Conservation (phyloP, 2,888 invertebrate species). For the Drosophila merina region DNA sequence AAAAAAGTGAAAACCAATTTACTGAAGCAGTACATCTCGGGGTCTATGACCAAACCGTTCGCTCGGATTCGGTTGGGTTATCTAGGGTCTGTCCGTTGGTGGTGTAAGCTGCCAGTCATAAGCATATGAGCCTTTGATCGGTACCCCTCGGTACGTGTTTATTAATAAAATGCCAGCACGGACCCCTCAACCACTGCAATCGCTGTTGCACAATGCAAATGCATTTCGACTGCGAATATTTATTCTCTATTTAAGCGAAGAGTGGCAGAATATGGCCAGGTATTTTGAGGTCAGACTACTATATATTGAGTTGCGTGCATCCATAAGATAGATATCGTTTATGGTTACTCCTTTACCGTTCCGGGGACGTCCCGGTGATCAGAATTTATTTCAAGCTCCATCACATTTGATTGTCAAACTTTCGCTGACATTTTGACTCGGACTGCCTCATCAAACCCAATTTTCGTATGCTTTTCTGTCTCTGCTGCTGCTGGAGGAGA, state of each 20-base stretch:
- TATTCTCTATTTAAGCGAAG: constrained; percentile 12
- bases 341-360: constrained; percentile 8
- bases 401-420: constrained; percentile 64
- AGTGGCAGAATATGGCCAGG: constrained; percentile 33
- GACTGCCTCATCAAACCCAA: constrained; percentile 39
- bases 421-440: constrained; percentile 66
- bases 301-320: neutral
- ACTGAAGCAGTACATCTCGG: constrained; percentile 24
- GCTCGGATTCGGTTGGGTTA: constrained; percentile 32
- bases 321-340: neutral
- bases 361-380: constrained; percentile 16
- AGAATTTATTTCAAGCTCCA: constrained; percentile 42
- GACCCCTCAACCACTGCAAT: constrained; percentile 39
- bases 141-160: constrained; percentile 52
- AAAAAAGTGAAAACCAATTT: constrained; percentile 58
- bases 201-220: constrained; percentile 42
- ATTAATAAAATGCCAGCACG: constrained; percentile 47
- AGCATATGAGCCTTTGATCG: constrained; percentile 46
- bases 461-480: constrained; percentile 53
- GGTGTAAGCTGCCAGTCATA: constrained; percentile 49
- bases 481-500: constrained; percentile 45
- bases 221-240: constrained; percentile 26
- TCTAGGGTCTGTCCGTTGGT: constrained; percentile 43
- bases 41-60: constrained; percentile 53
- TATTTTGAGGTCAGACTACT: constrained; percentile 29